A percentile compares a stretch with the other conserved stretches of the same genome.
Conservation (phyloP, 2,113 vertebrate genomes). For the Chascanopsetta lugubris region DNA sequence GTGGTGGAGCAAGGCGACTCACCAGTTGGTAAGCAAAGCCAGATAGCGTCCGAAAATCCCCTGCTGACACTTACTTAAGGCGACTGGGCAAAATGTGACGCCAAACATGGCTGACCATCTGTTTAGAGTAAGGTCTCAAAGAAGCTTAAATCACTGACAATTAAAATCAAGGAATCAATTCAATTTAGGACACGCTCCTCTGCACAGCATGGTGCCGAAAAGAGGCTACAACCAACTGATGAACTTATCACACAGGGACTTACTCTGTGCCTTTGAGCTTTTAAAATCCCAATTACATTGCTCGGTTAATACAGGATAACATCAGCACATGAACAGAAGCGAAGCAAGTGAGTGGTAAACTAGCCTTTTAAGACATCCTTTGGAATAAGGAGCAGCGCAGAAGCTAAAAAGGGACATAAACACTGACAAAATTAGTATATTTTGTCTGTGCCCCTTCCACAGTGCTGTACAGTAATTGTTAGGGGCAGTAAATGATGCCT, state of each 20-base stretch:
- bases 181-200: constrained; percentile 22
- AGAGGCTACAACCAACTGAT: constrained; percentile 14
- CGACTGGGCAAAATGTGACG: constrained; percentile 42
- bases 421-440: neutral
- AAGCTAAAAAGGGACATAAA: neutral
- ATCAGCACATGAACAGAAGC: neutral
- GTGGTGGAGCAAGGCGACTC: constrained; percentile 72
- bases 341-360: neutral
- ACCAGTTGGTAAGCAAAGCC: constrained; percentile 72
- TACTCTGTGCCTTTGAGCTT: neutral
- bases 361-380: neutral
- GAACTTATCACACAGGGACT: neutral
- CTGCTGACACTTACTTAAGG: constrained; percentile 46
- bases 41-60: constrained; percentile 32
- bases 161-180: constrained; percentile 65
- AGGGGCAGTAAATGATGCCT: constrained; percentile 23
- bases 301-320: neutral
- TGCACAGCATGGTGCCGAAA: constrained; percentile 19
- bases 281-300: neutral
- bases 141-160: constrained; percentile 71
- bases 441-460: neutral
- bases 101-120: constrained; percentile 70
- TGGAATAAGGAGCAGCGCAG: neutral
- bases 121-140: constrained; percentile 35
- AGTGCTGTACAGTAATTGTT: constrained; percentile 14